Evolutionary conservation across 2,888 invertebrate genomes (phyloP).

Genomic region (Sesia bembeciformis): DNA sequence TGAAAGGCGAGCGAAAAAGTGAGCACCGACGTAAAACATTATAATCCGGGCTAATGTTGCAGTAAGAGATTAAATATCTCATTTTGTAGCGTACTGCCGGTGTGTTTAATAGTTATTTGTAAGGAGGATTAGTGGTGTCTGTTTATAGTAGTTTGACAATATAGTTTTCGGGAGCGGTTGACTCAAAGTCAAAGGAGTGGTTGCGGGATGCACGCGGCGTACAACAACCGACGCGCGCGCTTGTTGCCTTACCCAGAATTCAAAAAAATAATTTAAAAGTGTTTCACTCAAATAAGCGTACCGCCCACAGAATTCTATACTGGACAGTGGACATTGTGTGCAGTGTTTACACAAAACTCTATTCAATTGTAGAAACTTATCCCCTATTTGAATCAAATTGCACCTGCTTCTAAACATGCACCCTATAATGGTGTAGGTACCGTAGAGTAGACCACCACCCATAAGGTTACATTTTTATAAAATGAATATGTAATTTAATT

Average conservation of each 20-base stretch:
- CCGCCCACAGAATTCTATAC: too few species aligned
- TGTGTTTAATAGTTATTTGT: conserved; percentile 51
- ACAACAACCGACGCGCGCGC: conserved; percentile 19
- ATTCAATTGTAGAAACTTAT: too few species aligned
- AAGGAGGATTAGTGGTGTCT: conserved; percentile 55
- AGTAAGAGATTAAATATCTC: conserved; percentile 51
- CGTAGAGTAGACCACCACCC: too few species aligned
- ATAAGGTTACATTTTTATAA: too few species aligned
- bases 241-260: conserved; percentile 49
- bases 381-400: too few species aligned
- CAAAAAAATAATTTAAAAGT: conserved; percentile 21
- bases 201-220: conserved; percentile 15
- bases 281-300: too few species aligned
- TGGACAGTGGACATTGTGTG: too few species aligned
- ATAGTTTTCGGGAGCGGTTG: conserved; percentile 19
- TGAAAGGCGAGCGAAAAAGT: conserved; percentile 17
- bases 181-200: conserved; percentile 22
- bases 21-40: conserved; percentile 53
- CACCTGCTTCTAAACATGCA: too few species aligned
- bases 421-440: too few species aligned
- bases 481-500: too few species aligned
- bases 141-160: conserved; percentile 46
- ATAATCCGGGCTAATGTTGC: conserved; percentile 60
- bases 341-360: too few species aligned
- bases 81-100: conserved; percentile 57